Evolutionary conservation across 2,888 invertebrate genomes (phyloP), one percentile per base, ranked within the genome.

Genomic region (Exephanes ischioxanthus): DNA sequence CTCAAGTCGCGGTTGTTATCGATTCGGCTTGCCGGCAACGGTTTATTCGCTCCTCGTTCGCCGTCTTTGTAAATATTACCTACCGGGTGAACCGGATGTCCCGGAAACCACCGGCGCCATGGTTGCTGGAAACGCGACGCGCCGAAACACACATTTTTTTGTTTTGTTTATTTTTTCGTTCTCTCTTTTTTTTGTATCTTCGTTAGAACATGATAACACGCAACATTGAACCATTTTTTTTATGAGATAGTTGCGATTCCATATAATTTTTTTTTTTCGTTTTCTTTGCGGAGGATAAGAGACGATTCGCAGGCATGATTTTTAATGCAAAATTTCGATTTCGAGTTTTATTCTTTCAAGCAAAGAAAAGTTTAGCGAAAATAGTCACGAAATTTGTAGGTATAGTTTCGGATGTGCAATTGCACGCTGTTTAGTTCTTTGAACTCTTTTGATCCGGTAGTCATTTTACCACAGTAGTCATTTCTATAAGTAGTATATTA

Each of bases 221-320:
- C 71, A 71, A 63, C 51, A 71, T 71, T 71, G 22, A 71, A 53
- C 48, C 63, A 79, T 45, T 63, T 75, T 63, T 37, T 30, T 22
- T 30, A 26, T 70, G n/a, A 33, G 37, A 16, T 14, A 67, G 14
- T 70, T 51, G 19, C 11, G 14, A 7, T n/a, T 7, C 30, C 6
- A 33, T 22, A 16, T 9, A 4, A n/a, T 22, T 9, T 45, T 48
- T 45, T 45, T 48, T 45, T n/a, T 30, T 45, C 22, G 22, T 61
- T 26, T 55, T 55, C 14, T n/a, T 41, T 6, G 55, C 19, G 55
- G 41, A 41, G 37, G 22, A 16, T 37, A 3, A 45, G 22, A 41
- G 26, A 61, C 45, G n/a, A 58, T 22, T 37, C 55, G 16, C n/a
- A 61, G 37, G 26, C 14, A 22, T 58, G 22, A 61, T n/a, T 70